phyloP scores from a whole-genome alignment of 2,797 vertebrate genomes.

The Hapalemur alaotrensis region DNA sequence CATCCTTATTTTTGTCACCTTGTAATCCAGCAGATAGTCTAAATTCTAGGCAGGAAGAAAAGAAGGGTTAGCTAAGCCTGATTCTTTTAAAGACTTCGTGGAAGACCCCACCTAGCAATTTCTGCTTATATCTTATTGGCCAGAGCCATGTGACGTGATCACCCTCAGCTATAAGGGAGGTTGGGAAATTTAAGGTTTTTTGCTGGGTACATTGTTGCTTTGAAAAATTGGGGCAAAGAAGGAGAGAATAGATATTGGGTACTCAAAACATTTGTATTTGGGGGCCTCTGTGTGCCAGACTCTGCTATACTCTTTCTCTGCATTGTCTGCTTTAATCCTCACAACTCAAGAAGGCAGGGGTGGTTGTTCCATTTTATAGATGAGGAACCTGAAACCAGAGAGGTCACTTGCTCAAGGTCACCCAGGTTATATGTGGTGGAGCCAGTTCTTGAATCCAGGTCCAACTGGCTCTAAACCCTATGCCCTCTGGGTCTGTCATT shows the following conservation, averaged over 20 bases:
- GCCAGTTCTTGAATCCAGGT: neutral
- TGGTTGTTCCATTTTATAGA: neutral
- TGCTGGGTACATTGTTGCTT: neutral
- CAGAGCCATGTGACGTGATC: neutral
- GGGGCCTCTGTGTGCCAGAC: neutral
- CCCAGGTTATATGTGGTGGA: neutral
- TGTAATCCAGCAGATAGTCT: neutral
- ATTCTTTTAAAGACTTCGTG: neutral
- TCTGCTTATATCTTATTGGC: neutral
- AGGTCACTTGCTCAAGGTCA: neutral
- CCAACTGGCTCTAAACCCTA: neutral
- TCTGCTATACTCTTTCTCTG: neutral
- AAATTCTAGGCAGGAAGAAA: neutral
- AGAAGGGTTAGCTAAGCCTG: neutral
- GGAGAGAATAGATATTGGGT: neutral
- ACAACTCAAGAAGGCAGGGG: neutral
- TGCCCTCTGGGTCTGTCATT: neutral
- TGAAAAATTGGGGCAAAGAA: neutral
- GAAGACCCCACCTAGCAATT: neutral
- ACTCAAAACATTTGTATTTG: neutral
- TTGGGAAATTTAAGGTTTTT: neutral
- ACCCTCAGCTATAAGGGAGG: neutral
- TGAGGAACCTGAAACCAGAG: neutral
- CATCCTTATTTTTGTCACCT: neutral
- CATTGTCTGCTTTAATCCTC: neutral